These are phyloP conservation scores for Drosophila burlai DNA, from an alignment of 1,140 invertebrate species.

Conservation along the genomic window DNA sequence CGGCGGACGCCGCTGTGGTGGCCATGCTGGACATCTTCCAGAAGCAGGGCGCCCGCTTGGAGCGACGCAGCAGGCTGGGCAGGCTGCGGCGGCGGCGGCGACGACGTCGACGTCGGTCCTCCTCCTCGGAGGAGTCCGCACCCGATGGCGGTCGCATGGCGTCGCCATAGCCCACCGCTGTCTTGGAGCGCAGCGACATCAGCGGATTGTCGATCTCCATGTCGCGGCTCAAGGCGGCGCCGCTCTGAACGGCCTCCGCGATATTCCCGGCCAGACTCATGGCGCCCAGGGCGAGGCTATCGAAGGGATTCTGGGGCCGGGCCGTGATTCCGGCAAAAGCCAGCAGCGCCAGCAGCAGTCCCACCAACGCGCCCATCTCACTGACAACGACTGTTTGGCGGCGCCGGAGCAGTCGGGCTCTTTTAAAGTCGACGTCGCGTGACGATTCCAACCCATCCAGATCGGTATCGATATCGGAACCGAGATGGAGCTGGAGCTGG, in stretches of 20 bases:
- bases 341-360: slow-evolving; percentile 21
- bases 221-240: slow-evolving; percentile 26
- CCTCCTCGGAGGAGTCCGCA: slow-evolving; percentile 47
- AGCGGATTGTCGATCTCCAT: slow-evolving; percentile 56
- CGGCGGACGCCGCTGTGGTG: slow-evolving; percentile 25
- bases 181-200: slow-evolving; percentile 51
- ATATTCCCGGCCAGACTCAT: slow-evolving; percentile 50
- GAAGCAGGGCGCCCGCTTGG: slow-evolving; percentile 57
- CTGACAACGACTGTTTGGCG: slow-evolving; percentile 6
- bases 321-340: slow-evolving; percentile 1
- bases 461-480: neutral
- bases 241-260: slow-evolving; percentile 52
- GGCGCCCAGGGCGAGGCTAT: slow-evolving; percentile 47
- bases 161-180: slow-evolving; percentile 57
- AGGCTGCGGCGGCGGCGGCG: slow-evolving; percentile 1
- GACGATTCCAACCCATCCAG: neutral
- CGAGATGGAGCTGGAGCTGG: neutral
- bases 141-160: slow-evolving; percentile 48
- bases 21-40: slow-evolving; percentile 42
- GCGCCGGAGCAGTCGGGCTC: neutral
- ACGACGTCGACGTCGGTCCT: slow-evolving; percentile 40
- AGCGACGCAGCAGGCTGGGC: slow-evolving; percentile 15
- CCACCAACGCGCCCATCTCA: slow-evolving; percentile 24
- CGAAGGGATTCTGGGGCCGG: slow-evolving; percentile 48
- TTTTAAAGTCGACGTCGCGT: slow-evolving; percentile 43